Evolutionary conservation across 2,797 vertebrate species (phyloP).

Genomic region (Champsocephalus esox): DNA sequence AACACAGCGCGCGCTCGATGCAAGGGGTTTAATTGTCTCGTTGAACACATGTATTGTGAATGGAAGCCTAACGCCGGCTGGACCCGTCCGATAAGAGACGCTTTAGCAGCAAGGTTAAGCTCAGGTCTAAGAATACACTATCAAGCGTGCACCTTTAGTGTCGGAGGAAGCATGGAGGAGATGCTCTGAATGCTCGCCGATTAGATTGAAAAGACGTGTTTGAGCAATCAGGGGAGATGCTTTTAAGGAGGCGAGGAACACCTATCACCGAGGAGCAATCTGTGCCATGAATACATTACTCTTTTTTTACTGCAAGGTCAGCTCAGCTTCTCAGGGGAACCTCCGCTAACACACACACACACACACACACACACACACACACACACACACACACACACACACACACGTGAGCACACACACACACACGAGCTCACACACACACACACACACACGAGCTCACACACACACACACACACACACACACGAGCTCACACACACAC

Average conservation of each 20-base stretch:
- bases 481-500: conserved; percentile 52
- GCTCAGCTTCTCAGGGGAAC: conserved; percentile 73
- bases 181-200: conserved; percentile 57
- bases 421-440: no score
- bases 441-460: conserved; percentile 39
- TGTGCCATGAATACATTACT: conserved; percentile 78
- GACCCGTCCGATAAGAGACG: conserved; percentile 69
- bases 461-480: conserved; percentile 40
- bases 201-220: conserved; percentile 65
- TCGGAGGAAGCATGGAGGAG: conserved; percentile 25
- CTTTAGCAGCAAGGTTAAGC: conserved; percentile 70
- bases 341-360: conserved; percentile 69
- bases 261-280: conserved; percentile 60
- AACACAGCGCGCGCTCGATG: conserved; percentile 53
- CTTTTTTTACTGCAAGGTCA: conserved; percentile 76
- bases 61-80: conserved; percentile 74
- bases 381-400: conserved; percentile 55
- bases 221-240: conserved; percentile 58
- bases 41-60: conserved; percentile 74
- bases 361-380: conserved; percentile 32
- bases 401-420: conserved; percentile 50
- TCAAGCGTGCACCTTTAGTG: conserved; percentile 34
- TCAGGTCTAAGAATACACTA: conserved; percentile 67
- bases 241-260: conserved; percentile 62
- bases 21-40: conserved; percentile 77